These are phyloP conservation scores for Choreutis nemorana DNA, from an alignment of 2,888 invertebrate genomes.

Conservation along the genomic window DNA sequence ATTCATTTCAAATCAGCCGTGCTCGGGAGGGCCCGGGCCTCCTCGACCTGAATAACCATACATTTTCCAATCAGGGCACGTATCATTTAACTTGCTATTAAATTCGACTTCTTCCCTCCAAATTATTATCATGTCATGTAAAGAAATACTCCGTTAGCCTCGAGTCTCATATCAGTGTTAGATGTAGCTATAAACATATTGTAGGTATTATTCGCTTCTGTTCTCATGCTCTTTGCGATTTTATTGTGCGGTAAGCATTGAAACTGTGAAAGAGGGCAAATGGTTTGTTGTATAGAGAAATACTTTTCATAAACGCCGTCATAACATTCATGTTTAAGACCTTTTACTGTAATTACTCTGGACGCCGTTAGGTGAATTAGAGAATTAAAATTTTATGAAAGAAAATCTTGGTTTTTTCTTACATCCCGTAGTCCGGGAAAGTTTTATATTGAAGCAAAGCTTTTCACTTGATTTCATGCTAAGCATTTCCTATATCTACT, in stretches of 20 bases:
- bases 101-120: constrained; percentile 63
- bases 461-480: no score
- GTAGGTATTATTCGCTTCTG: no score
- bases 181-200: no score
- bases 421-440: constrained; percentile 19
- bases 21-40: constrained; percentile 31
- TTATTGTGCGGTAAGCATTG: constrained; percentile 54
- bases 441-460: no score
- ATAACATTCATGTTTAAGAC: constrained; percentile 63
- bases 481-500: no score
- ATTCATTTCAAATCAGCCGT: constrained; percentile 66
- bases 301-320: constrained; percentile 63
- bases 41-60: constrained; percentile 63
- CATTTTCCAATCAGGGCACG: constrained; percentile 67
- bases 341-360: constrained; percentile 60
- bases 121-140: constrained; percentile 56
- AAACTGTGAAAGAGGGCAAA: constrained; percentile 34
- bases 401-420: constrained; percentile 52
- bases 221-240: no score
- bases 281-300: constrained; percentile 38
- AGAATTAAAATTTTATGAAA: constrained; percentile 55
- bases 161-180: no score
- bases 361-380: constrained; percentile 47
- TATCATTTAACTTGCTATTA: constrained; percentile 67
- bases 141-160: constrained; percentile 14